Base-by-base conservation (phyloP, 1,140 invertebrate species). In the Macrostomum lignano region DNA sequence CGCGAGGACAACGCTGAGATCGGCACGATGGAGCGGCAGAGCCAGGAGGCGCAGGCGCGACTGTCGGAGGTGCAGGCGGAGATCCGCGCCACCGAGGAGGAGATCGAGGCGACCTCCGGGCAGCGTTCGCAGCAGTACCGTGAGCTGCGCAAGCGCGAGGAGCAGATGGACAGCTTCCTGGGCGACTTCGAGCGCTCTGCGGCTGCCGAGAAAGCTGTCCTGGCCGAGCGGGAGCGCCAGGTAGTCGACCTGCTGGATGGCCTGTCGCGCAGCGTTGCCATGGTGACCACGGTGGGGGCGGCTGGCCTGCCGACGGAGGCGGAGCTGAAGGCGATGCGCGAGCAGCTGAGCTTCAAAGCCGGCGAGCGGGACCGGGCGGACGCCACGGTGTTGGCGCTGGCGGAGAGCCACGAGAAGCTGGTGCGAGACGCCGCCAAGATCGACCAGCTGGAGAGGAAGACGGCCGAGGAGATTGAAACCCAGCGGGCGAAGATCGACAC, bases 1-100 rank as follows among this genome's bases (percentile, higher is more conserved):
- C 73, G 74, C 38, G 68, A 71, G 44, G 72, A 79, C 36, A 77
- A 77, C 46, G 63, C 67, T 7, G 72, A 76, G 38, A 72, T 75
- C 15, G 63, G 67, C 3, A 69, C 67, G 7, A 65, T 76, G 40
- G 72, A 77, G 41, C 67, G 68, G 38, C 70, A 72, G 19, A 28
- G 15, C 15, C 15, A 28, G 19, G 26, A 28, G 5, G 15, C 4
- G 15, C 26, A 28, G 9, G 26, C 15, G 4, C 26, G 26, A 28
- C 4, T 28, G 26, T 14, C 15, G 19, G 19, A 15, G 15, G 7
- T 28, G 9, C 26, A 28, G 19, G 26, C 15, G 15, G 26, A 28
- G 19, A 14, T 28, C 19, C 7, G 15, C 9, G 19, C 26, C 19
- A 17, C 19, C 19, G 26, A 28, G 3, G 19, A 17, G 19, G 26